phyloP scores from a whole-genome alignment of 2,888 invertebrate genomes.

The Deilephila elpenor region DNA sequence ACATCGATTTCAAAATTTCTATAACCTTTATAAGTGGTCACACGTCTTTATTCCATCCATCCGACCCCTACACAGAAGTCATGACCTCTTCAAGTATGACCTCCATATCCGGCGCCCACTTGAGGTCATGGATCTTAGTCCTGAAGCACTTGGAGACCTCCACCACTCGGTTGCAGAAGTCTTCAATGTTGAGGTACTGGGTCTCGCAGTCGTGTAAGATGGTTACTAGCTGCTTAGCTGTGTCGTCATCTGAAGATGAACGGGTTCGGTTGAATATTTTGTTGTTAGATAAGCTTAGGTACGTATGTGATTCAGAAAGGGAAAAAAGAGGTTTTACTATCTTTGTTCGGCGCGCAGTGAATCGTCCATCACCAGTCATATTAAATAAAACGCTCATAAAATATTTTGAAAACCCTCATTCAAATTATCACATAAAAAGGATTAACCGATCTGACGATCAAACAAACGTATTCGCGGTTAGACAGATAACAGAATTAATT shows the following conservation, averaged over 20 bases:
- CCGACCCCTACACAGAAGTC: conserved; percentile 49
- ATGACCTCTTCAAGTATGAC: conserved; percentile 67
- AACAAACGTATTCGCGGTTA: too few species aligned
- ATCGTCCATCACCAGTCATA: too few species aligned
- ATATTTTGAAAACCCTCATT: too few species aligned
- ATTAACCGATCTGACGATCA: too few species aligned
- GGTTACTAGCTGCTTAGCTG: conserved; percentile 65
- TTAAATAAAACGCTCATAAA: too few species aligned
- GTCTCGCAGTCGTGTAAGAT: conserved; percentile 69
- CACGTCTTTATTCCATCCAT: neutral
- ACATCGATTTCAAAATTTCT: neutral
- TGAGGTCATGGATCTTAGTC: conserved; percentile 67
- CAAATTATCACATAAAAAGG: too few species aligned
- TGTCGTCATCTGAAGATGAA: conserved; percentile 59
- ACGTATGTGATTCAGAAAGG: too few species aligned
- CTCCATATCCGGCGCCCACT: conserved; percentile 76
- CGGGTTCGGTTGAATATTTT: neutral
- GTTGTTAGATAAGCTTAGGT: neutral
- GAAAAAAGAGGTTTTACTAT: too few species aligned
- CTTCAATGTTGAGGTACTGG: conserved; percentile 42
- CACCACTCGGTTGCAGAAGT: conserved; percentile 60
- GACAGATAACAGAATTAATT: too few species aligned
- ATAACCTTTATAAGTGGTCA: neutral
- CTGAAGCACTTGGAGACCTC: conserved; percentile 75
- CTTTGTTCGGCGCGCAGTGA: too few species aligned